phyloP scores from a whole-genome alignment of 2,888 invertebrate species.

The Sialis lutaria region DNA sequence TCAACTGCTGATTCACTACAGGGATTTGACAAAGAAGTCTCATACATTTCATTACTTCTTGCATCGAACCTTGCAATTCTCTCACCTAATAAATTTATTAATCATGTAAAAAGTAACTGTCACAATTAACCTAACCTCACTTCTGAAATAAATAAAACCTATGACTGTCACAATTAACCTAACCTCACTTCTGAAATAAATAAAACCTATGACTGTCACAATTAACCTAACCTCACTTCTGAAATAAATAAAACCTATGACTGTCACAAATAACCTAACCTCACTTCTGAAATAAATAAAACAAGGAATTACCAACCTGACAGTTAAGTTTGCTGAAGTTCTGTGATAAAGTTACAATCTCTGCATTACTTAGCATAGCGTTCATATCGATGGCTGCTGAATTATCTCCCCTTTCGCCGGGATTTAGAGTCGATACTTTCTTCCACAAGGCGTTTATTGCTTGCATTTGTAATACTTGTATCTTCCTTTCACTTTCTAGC shows the following conservation, averaged over 20 bases:
- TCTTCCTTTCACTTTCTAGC: conserved; percentile 66
- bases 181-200: no score
- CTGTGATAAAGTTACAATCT: conserved; percentile 55
- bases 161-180: no score
- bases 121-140: no score
- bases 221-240: no score
- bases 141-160: no score
- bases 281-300: no score
- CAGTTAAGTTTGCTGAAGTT: conserved; percentile 56
- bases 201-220: no score
- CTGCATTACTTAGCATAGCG: conserved; percentile 28
- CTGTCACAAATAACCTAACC: no score
- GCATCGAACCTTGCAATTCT: conserved; percentile 62
- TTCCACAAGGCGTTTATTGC: conserved; percentile 83
- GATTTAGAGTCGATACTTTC: conserved; percentile 56
- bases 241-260: no score
- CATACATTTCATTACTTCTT: conserved; percentile 56
- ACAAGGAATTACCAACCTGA: conserved; percentile 32
- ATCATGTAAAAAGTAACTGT: neutral
- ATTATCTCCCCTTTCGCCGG: conserved; percentile 18
- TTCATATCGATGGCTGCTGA: conserved; percentile 14
- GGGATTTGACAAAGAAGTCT: conserved; percentile 29
- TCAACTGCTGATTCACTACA: conserved; percentile 14
- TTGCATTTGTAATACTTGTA: conserved; percentile 77
- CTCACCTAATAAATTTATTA: conserved; percentile 37